Conservation (phyloP, 2,888 invertebrate species). For the Myathropa florea region DNA sequence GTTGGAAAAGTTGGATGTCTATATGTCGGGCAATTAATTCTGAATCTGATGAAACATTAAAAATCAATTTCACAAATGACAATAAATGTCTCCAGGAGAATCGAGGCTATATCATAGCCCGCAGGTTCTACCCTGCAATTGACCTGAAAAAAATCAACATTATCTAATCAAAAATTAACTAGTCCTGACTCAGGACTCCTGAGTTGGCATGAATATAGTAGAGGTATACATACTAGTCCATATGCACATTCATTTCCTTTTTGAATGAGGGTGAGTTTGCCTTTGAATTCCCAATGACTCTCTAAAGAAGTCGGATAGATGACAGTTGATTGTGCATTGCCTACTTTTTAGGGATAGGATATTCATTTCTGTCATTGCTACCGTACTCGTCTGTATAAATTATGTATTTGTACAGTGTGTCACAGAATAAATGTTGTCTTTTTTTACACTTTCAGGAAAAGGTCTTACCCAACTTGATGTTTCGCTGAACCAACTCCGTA, state of each 20-base stretch:
- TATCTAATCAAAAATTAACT: too few relatives aligned
- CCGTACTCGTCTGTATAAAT: background rate
- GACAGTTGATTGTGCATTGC: background rate
- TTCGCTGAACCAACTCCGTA: constrained; percentile 90
- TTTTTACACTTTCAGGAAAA: constrained; percentile 84
- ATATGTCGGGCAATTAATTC: too few relatives aligned
- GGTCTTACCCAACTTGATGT: constrained; percentile 93
- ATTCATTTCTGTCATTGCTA: background rate
- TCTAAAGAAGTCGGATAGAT: background rate
- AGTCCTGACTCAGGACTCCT: background rate
- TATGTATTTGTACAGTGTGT: background rate
- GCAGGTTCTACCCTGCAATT: background rate
- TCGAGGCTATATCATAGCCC: background rate
- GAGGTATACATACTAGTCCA: background rate
- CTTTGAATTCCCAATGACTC: background rate
- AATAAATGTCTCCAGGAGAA: background rate
- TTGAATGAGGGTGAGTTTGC: background rate
- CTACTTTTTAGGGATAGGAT: background rate
- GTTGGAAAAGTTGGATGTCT: too few relatives aligned
- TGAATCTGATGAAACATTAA: too few relatives aligned
- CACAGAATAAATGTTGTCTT: background rate
- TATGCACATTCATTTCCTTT: background rate
- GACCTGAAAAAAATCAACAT: background rate
- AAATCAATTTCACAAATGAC: background rate
- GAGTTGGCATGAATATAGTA: background rate